A percentile compares a stretch with the other conserved stretches of the same genome.
Evolutionary conservation across 2,888 invertebrate species (phyloP).

Genomic region (Caenorhabditis japonica): DNA sequence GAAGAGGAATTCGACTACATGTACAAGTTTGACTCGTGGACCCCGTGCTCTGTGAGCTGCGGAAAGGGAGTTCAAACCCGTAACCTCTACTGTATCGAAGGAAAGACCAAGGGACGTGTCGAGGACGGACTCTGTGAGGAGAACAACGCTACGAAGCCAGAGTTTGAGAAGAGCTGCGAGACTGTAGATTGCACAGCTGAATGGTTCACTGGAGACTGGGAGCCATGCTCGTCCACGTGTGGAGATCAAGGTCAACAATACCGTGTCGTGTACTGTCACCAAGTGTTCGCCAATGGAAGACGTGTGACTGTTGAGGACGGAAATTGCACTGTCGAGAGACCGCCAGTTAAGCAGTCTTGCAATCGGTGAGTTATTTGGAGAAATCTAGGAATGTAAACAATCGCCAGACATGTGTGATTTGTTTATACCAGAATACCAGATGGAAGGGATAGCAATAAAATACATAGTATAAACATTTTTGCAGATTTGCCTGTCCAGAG

Average conservation of each 20-base stretch:
- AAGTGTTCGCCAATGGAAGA: conserved; percentile 84
- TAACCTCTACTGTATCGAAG: conserved; percentile 86
- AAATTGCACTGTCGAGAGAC: conserved; percentile 82
- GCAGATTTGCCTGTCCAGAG: conserved; percentile 84
- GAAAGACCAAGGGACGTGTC: conserved; percentile 84
- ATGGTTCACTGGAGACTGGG: conserved; percentile 88
- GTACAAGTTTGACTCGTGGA: conserved; percentile 87
- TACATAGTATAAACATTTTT: conserved; percentile 42
- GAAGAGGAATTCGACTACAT: conserved; percentile 84
- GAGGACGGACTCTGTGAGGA: conserved; percentile 84
- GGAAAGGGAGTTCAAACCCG: conserved; percentile 90
- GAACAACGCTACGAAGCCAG: conserved; percentile 85
- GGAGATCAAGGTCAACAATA: conserved; percentile 82
- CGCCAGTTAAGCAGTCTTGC: conserved; percentile 81
- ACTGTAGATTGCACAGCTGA: conserved; percentile 76
- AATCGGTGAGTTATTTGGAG: conserved; percentile 80
- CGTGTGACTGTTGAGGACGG: conserved; percentile 85
- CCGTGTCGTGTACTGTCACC: conserved; percentile 84
- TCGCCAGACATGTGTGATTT: conserved; percentile 5
- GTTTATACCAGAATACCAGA: conserved; percentile 39
- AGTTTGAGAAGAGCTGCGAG: conserved; percentile 76
- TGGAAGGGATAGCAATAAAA: conserved; percentile 4
- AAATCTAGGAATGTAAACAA: conserved; percentile 17
- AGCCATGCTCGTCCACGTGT: conserved; percentile 87
- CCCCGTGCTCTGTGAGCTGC: conserved; percentile 88